These are phyloP conservation scores for Phalacrocorax brasilianus DNA, from an alignment of 2,113 vertebrate species.

Conservation along the genomic window DNA sequence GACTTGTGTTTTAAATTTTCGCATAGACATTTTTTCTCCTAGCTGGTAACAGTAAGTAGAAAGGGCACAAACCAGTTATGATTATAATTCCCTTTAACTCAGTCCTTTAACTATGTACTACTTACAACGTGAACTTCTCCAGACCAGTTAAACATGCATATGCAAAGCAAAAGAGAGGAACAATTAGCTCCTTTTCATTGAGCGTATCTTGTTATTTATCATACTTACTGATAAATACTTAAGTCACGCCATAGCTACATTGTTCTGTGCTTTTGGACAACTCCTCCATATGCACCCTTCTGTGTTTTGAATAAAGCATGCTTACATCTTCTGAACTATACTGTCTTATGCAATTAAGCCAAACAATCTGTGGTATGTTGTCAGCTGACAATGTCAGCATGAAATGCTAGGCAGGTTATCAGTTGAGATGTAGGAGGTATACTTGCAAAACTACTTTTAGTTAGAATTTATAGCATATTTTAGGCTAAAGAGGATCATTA, in stretches of 20 bases:
- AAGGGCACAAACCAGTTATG: not conserved
- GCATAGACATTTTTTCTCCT: not conserved
- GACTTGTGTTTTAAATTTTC: not conserved
- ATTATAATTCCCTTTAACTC: not conserved
- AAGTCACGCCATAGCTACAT: not conserved
- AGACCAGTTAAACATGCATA: not conserved
- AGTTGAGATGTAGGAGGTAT: not conserved
- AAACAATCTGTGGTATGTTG: constrained; percentile 37
- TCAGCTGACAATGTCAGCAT: constrained; percentile 24
- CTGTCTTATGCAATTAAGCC: constrained; percentile 16
- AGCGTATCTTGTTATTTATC: not conserved
- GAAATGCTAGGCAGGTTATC: constrained; percentile 13
- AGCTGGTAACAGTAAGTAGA: not conserved
- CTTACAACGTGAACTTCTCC: not conserved
- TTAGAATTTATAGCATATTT: not conserved
- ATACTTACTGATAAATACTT: not conserved
- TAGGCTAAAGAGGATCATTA: not conserved
- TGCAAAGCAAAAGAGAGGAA: not conserved
- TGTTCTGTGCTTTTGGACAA: not conserved
- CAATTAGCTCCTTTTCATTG: not conserved
- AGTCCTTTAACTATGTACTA: not conserved
- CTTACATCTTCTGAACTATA: constrained; percentile 1
- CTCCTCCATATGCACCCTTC: not conserved
- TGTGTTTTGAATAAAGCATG: not conserved
- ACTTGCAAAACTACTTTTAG: not conserved